A percentile compares a stretch with the other conserved stretches of the same genome.
Conservation (phyloP, 2,113 vertebrate species). For the Saguinus imperator region DNA sequence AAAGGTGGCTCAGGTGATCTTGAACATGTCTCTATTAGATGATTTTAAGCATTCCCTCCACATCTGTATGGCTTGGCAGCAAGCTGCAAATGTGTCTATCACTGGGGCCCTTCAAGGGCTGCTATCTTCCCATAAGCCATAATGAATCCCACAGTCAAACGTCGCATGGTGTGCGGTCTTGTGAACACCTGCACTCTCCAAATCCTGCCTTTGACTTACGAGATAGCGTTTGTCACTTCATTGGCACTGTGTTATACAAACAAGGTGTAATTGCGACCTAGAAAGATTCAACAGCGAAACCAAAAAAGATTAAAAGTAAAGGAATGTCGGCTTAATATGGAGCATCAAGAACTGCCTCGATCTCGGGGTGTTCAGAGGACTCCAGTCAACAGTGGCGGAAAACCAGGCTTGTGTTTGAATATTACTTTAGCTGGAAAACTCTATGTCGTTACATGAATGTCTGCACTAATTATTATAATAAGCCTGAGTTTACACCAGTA, state of each 20-base stretch:
- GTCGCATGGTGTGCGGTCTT: slow-evolving; percentile 37
- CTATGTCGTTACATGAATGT: slow-evolving; percentile 41
- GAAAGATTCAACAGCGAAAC: slow-evolving; percentile 38
- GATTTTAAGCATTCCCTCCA: slow-evolving; percentile 78
- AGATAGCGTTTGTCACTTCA: slow-evolving; percentile 57
- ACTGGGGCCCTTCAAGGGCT: slow-evolving; percentile 77
- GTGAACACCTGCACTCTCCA: slow-evolving; percentile 77
- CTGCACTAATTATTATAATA: slow-evolving; percentile 76
- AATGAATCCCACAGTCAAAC: slow-evolving; percentile 64
- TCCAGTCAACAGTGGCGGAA: slow-evolving; percentile 48
- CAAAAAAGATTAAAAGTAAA: slow-evolving; percentile 54
- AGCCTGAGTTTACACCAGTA: slow-evolving; percentile 74
- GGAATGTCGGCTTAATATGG: slow-evolving; percentile 55
- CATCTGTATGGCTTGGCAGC: slow-evolving; percentile 66
- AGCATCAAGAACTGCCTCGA: slow-evolving; percentile 51
- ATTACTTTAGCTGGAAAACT: slow-evolving; percentile 57
- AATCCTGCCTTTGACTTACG: slow-evolving; percentile 49
- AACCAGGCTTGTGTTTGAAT: slow-evolving; percentile 55
- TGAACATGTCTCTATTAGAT: slow-evolving; percentile 67
- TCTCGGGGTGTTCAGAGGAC: slow-evolving; percentile 48
- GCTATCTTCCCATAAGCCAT: slow-evolving; percentile 62
- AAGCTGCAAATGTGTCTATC: slow-evolving; percentile 69
- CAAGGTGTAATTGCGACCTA: slow-evolving; percentile 37
- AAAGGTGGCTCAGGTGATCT: slow-evolving; percentile 72
- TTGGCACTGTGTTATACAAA: slow-evolving; percentile 47